These are phyloP conservation scores for Trichosurus vulpecula DNA, from an alignment of 2,797 vertebrate genomes.

Conservation along the genomic window DNA sequence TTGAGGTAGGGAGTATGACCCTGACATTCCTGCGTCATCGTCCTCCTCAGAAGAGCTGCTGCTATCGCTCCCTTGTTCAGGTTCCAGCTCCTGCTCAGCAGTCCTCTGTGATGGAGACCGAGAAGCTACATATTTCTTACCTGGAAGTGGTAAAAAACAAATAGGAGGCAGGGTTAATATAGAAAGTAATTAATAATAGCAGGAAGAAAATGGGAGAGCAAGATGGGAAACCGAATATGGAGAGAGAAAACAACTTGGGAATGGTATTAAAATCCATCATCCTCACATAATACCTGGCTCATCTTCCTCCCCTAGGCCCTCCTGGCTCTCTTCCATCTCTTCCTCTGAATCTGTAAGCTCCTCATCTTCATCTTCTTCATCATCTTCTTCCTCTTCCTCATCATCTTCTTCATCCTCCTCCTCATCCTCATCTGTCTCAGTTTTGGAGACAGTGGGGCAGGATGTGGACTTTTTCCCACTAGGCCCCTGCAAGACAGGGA, in stretches of 20 bases:
- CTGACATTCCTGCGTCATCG: constrained; percentile 32
- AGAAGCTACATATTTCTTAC: constrained; percentile 54
- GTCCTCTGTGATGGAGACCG: constrained; percentile 20
- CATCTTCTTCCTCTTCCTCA: constrained; percentile 71
- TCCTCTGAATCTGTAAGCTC: constrained; percentile 70
- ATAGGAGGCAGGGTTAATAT: neutral
- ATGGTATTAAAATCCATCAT: neutral
- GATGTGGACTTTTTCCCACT: constrained; percentile 67
- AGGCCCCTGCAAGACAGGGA: constrained; percentile 69
- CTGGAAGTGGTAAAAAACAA: constrained; percentile 54
- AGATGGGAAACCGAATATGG: neutral
- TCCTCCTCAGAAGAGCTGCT: constrained; percentile 32
- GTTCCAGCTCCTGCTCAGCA: constrained; percentile 50
- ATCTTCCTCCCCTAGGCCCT: constrained; percentile 57
- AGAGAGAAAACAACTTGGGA: neutral
- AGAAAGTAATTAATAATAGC: constrained; percentile 18
- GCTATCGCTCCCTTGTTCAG: constrained; percentile 1
- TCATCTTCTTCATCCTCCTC: constrained; percentile 85
- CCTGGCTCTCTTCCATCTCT: constrained; percentile 59
- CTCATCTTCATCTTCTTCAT: constrained; percentile 54
- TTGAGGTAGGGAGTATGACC: constrained; percentile 12
- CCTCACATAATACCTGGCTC: constrained; percentile 57
- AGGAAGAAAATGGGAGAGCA: neutral
- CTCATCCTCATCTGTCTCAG: constrained; percentile 81
- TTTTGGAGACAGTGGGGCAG: constrained; percentile 58